Evolutionary conservation across 2,888 invertebrate genomes (phyloP).

Genomic region (Spisula solida): DNA sequence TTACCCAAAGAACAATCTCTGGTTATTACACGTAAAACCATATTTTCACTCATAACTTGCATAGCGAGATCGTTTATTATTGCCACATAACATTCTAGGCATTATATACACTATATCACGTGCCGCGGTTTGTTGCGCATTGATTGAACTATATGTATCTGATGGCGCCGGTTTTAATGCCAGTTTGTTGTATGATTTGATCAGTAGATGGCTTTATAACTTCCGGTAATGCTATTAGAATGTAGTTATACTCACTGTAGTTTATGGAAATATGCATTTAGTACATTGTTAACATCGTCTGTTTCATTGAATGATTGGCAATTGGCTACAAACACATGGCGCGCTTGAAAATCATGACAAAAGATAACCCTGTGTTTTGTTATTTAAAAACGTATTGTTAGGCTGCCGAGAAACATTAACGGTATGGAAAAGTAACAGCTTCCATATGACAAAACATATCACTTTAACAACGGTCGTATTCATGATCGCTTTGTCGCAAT

Average conservation of each 20-base stretch:
- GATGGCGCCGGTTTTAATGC: conserved; percentile 12
- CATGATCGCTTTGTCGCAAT: too few species aligned
- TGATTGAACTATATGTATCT: conserved; percentile 1
- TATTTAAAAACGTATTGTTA: not conserved
- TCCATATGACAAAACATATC: not conserved
- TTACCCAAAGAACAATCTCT: not conserved
- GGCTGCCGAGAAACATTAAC: not conserved
- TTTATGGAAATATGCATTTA: not conserved
- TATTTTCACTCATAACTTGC: not conserved
- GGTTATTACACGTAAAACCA: not conserved
- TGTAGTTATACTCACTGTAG: not conserved
- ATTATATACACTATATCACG: not conserved
- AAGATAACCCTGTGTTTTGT: not conserved
- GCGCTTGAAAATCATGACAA: not conserved
- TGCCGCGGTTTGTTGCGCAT: not conserved
- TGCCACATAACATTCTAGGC: not conserved
- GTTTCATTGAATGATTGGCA: not conserved
- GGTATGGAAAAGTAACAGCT: not conserved
- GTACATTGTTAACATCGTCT: not conserved
- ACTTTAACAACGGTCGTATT: not conserved
- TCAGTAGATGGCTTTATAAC: not conserved
- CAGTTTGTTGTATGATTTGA: not conserved
- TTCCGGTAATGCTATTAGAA: conserved; percentile 16
- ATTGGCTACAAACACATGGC: not conserved
- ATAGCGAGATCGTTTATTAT: not conserved